phyloP scores from a whole-genome alignment of 1,140 invertebrate species.

The Pygmarrhopalites habei region DNA sequence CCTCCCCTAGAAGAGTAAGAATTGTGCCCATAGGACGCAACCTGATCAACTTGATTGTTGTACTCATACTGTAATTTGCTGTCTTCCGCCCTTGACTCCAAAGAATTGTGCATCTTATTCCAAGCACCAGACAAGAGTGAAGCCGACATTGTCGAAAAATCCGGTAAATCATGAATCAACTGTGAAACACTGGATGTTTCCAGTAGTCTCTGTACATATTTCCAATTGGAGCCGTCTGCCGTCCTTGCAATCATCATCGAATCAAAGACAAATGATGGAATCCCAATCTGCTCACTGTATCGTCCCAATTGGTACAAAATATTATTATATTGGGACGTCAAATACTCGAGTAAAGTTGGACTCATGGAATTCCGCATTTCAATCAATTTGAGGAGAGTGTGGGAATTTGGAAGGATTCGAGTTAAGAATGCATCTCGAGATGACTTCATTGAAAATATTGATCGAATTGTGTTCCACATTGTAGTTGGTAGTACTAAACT shows the following conservation, averaged over 20 bases:
- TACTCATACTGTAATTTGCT: conserved; percentile 26
- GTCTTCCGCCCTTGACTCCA: neutral
- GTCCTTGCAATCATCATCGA: conserved; percentile 21
- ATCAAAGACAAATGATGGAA: conserved; percentile 25
- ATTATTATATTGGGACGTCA: conserved; percentile 29
- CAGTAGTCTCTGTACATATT: conserved; percentile 21
- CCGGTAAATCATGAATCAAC: conserved; percentile 16
- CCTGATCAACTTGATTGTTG: conserved; percentile 9
- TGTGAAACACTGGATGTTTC: conserved; percentile 13
- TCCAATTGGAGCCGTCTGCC: conserved; percentile 23
- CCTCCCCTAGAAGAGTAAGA: conserved; percentile 23
- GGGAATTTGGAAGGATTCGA: conserved; percentile 8
- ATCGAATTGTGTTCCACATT: neutral
- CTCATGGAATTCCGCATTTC: conserved; percentile 23
- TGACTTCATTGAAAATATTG: neutral
- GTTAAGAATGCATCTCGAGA: conserved; percentile 9
- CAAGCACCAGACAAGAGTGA: conserved; percentile 12
- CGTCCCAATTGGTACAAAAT: conserved; percentile 21
- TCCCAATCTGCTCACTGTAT: conserved; percentile 28
- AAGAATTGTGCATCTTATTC: conserved; percentile 3
- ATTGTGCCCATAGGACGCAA: conserved; percentile 18
- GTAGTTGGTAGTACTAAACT: no score
- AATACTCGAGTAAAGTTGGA: conserved; percentile 14
- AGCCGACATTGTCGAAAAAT: conserved; percentile 13
- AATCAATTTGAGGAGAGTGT: conserved; percentile 19